Percentiles rank a stretch among this genome's conserved stretches.
Evolutionary conservation across 2,888 invertebrate genomes (phyloP).

Genomic region (Rotaria sp.): DNA sequence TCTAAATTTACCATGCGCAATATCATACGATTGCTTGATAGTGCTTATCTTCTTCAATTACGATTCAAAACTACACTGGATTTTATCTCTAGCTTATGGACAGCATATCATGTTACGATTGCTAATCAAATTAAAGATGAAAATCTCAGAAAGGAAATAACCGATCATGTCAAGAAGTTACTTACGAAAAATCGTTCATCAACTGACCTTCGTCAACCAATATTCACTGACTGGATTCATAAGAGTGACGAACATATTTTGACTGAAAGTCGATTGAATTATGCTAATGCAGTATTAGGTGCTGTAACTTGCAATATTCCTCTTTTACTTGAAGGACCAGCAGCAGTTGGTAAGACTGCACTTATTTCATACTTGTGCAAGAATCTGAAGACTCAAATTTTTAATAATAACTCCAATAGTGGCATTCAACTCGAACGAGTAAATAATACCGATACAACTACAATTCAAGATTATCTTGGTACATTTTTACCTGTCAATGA

Average conservation of each 20-base stretch:
- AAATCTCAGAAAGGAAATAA: not conserved
- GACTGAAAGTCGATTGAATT: not conserved
- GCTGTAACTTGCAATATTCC: not conserved
- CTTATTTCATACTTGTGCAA: not conserved
- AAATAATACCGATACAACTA: not conserved
- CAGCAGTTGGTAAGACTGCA: not conserved
- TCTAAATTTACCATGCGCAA: not conserved
- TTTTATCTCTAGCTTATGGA: not conserved
- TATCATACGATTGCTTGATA: not conserved
- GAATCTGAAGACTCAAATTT: not conserved
- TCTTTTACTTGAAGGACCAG: not conserved
- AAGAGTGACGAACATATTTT: not conserved
- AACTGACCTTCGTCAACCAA: not conserved
- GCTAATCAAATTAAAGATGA: not conserved
- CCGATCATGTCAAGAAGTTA: no score
- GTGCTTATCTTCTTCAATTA: not conserved
- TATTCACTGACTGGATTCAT: not conserved
- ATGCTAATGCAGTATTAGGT: not conserved
- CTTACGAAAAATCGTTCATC: no score
- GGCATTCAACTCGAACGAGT: not conserved
- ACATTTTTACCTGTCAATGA: not conserved
- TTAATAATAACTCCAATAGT: not conserved
- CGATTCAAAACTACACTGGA: not conserved
- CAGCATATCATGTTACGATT: not conserved
- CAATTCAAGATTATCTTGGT: not conserved